A percentile compares a stretch with the other conserved stretches of the same genome.
phyloP scores from a whole-genome alignment of 1,140 invertebrate genomes.

The Danaus plexippus region DNA sequence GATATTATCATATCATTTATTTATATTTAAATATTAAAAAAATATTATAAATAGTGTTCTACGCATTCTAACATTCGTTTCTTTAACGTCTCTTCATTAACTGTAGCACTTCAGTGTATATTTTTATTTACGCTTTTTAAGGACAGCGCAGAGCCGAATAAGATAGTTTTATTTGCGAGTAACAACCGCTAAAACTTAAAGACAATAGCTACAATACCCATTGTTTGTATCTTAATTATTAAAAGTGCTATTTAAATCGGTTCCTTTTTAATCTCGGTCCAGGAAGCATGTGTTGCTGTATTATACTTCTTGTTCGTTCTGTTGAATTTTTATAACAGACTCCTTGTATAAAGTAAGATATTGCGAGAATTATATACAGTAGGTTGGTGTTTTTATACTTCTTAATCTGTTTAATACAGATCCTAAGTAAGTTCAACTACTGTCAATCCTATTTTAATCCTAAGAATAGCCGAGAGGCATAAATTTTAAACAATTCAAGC shows the following conservation, averaged over 20 bases:
- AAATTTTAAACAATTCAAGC: constrained; percentile 9
- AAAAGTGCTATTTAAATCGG: constrained; percentile 19
- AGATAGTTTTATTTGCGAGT: constrained; percentile 18
- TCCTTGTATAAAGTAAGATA: no score
- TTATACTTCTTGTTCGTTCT: constrained; percentile 4
- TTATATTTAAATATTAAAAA: no score
- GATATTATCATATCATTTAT: not conserved
- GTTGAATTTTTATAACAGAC: constrained; percentile 11
- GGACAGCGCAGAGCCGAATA: not conserved
- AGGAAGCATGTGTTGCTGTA: constrained; percentile 14
- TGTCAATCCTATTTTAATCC: constrained; percentile 1
- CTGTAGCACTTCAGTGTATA: no score
- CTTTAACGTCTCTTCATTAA: no score
- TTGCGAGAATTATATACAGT: no score
- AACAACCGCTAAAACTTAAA: constrained; percentile 17
- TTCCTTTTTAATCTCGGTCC: constrained; percentile 18
- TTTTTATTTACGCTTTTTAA: no score
- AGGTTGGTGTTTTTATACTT: no score
- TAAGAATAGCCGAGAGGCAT: constrained; percentile 7
- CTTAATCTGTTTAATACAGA: no score
- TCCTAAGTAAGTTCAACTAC: no score
- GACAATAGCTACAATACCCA: constrained; percentile 19
- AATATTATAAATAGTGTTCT: no score
- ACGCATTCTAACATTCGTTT: no score
- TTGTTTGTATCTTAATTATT: constrained; percentile 22